Conservation (phyloP, 2,113 vertebrate genomes). For the Lamprotornis superbus region DNA sequence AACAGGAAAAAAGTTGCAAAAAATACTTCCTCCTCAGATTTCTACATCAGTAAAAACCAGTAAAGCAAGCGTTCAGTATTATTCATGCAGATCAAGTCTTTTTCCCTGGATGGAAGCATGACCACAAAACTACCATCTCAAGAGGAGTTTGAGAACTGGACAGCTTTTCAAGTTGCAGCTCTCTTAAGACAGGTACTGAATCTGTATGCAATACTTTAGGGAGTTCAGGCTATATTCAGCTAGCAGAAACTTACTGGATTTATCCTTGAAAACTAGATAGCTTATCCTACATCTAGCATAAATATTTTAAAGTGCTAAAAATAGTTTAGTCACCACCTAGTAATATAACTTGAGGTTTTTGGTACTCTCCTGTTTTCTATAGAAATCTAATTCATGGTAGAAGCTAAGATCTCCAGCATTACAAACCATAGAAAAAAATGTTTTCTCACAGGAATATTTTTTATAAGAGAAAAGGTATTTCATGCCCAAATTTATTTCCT, state of each 20-base stretch:
- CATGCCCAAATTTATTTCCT: neutral
- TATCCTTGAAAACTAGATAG: neutral
- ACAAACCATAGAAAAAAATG: neutral
- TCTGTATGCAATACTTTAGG: neutral
- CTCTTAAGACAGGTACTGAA: constrained; percentile 78
- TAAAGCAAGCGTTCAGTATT: constrained; percentile 2
- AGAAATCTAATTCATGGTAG: neutral
- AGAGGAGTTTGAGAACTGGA: constrained; percentile 83
- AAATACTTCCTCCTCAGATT: constrained; percentile 68
- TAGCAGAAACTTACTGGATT: neutral
- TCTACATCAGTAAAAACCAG: constrained; percentile 28
- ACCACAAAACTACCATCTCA: constrained; percentile 79
- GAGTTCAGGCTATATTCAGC: neutral
- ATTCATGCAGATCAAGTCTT: neutral
- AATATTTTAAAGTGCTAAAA: neutral
- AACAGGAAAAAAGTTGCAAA: constrained; percentile 54
- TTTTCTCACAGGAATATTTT: neutral
- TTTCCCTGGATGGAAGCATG: constrained; percentile 34
- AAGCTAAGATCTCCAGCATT: neutral
- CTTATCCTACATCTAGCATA: neutral
- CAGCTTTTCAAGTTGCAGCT: constrained; percentile 73
- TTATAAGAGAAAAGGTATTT: neutral
- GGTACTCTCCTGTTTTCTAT: neutral
- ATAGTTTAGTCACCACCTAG: neutral
- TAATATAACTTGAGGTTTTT: neutral